Evolutionary conservation across 2,797 vertebrate species (phyloP), one percentile per base, ranked within the genome.

Genomic region (Pogoniulus pusillus): DNA sequence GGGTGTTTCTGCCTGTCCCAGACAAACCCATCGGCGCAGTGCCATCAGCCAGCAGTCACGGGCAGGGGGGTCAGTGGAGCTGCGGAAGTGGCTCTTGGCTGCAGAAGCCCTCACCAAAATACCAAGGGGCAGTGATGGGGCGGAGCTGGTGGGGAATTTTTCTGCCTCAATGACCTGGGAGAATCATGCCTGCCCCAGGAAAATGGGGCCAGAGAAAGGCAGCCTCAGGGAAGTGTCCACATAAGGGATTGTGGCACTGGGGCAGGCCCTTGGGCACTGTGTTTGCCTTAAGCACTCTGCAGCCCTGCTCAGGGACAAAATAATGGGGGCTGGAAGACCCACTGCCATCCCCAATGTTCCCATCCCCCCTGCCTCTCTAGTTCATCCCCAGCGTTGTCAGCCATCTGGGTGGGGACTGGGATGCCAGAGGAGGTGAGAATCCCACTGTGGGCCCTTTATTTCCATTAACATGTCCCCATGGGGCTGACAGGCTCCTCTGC

Each of bases 151-250:
- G 66, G 92, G 89, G 89, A 91, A 95, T 92, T 95, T 90, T 96
- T 96, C 95, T 95, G 95, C 95, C 93, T 96, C 94, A 95, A 73
- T 0, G 85, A 87, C 71, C 71, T 0, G 1, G 57, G 91, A 95
- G 85, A 96, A 95, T 96, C 24, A 47, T 79, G 91, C 85, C 89
- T 24, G 35, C 80, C 89, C 66, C 12, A 3, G 71, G 66, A 93
- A 89, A 93, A 92, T 75, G 92, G 79, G 72, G 92, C 75, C 9
- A 0, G 82, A 88, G 82, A 93, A 91, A 83, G 87, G 91, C 87
- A 82, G 76, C 65, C 68, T 75, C 7, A 8, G 20, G 0, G 4
- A 86, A 91, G 84, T 4, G 1, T 72, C 84, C 3, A 1, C 49
- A 54, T 34, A 58, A 55, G 86, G 78, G 18, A 65, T 43, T 27